Conservation (phyloP, 2,797 vertebrate species). For the Borostomias antarcticus region DNA sequence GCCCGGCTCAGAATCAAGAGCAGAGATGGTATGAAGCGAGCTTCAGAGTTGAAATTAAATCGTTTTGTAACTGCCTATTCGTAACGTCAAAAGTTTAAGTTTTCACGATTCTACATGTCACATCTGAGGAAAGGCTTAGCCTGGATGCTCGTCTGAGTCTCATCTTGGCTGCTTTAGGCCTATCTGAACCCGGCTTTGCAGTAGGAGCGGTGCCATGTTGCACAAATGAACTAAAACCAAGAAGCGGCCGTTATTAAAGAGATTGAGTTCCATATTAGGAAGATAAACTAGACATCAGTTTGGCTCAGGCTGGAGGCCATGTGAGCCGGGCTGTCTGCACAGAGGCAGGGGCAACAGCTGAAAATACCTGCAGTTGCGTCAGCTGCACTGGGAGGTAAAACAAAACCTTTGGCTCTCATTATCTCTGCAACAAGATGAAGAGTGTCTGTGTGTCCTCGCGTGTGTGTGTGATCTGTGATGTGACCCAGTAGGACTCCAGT, state of each 20-base stretch:
- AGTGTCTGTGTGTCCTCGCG: conserved; percentile 19
- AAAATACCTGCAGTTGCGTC: conserved; percentile 75
- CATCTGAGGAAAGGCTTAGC: too few relatives aligned
- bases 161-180: too few relatives aligned
- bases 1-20: too few relatives aligned
- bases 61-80: too few relatives aligned
- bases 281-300: conserved; percentile 51
- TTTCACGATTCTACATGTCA: too few relatives aligned
- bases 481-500: conserved; percentile 64
- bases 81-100: too few relatives aligned
- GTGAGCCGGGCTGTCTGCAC: conserved; percentile 74
- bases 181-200: too few relatives aligned
- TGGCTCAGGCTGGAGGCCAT: conserved; percentile 50
- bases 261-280: conserved; percentile 62
- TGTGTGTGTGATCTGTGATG: conserved; percentile 43
- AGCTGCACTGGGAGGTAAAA: conserved; percentile 74
- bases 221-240: neutral
- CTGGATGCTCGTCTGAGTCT: too few relatives aligned
- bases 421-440: conserved; percentile 62
- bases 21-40: too few relatives aligned
- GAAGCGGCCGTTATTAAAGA: conserved; percentile 29
- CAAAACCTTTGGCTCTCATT: conserved; percentile 72
- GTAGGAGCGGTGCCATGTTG: neutral
- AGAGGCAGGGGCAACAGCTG: conserved; percentile 75
- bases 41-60: too few relatives aligned